Percentiles rank a stretch among this genome's conserved stretches.
Evolutionary conservation across 2,797 vertebrate species (phyloP).

Genomic region (Tapera naevia): DNA sequence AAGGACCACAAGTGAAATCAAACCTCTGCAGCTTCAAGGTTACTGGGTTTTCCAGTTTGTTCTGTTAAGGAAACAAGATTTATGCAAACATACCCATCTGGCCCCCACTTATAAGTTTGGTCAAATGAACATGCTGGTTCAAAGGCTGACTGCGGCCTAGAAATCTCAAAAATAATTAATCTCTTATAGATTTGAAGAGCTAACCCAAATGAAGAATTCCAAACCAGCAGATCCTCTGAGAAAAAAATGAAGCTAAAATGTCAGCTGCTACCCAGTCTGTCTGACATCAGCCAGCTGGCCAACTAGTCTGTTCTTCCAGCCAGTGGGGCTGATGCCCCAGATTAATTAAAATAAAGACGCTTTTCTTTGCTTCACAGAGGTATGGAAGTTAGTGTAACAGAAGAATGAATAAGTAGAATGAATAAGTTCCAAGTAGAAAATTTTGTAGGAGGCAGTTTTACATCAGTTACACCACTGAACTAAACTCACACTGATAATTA

Average conservation of each 20-base stretch:
- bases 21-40: conserved; percentile 3
- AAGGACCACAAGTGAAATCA: background rate
- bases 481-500: background rate
- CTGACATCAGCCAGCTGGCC: conserved; percentile 3
- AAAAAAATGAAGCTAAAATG: background rate
- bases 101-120: background rate
- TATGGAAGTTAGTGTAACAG: background rate
- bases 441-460: background rate
- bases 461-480: background rate
- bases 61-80: background rate
- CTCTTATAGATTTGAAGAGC: background rate
- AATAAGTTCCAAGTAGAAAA: background rate
- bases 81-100: background rate
- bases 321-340: background rate
- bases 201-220: conserved; percentile 21
- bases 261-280: conserved; percentile 32
- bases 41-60: background rate
- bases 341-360: background rate
- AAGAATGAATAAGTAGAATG: background rate
- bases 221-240: conserved; percentile 25
- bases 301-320: background rate
- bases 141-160: conserved; percentile 4
- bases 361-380: background rate
- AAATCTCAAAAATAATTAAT: conserved; percentile 47
- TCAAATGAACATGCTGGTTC: conserved; percentile 1